These are phyloP conservation scores for Magallana ariakensis DNA, from an alignment of 1,140 invertebrate genomes.

Conservation along the genomic window DNA sequence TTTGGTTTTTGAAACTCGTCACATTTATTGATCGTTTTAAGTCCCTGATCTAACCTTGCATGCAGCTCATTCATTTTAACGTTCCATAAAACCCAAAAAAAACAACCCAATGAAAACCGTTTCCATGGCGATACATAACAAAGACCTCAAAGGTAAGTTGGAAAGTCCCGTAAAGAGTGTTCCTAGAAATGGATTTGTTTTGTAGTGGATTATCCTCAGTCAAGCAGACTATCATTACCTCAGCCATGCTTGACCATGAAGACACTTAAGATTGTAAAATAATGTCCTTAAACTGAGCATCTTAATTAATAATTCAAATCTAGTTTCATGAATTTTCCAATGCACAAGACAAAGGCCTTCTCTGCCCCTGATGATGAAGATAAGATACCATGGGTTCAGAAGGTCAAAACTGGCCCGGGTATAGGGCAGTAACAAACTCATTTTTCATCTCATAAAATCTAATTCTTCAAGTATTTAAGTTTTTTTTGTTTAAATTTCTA, in stretches of 20 bases:
- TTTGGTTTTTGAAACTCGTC: too few relatives aligned
- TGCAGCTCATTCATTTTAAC: neutral
- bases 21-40: neutral
- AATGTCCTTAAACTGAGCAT: slow-evolving; percentile 12
- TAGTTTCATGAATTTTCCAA: slow-evolving; percentile 25
- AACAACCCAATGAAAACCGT: neutral
- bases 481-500: too few relatives aligned
- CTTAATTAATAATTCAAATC: slow-evolving; percentile 27
- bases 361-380: neutral
- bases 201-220: neutral
- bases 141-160: neutral
- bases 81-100: neutral
- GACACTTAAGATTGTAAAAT: slow-evolving; percentile 15
- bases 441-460: too few relatives aligned
- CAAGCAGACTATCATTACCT: neutral
- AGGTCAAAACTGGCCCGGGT: too few relatives aligned
- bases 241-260: slow-evolving; percentile 12
- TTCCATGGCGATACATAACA: neutral
- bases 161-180: neutral
- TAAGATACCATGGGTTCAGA: neutral
- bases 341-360: neutral
- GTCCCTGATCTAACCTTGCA: neutral
- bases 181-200: neutral
- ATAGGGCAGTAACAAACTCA: too few relatives aligned
- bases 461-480: too few relatives aligned